Evolutionary conservation across 2,888 invertebrate species (phyloP), one percentile per base, ranked within the genome.

Genomic region (Eilema sororculum): DNA sequence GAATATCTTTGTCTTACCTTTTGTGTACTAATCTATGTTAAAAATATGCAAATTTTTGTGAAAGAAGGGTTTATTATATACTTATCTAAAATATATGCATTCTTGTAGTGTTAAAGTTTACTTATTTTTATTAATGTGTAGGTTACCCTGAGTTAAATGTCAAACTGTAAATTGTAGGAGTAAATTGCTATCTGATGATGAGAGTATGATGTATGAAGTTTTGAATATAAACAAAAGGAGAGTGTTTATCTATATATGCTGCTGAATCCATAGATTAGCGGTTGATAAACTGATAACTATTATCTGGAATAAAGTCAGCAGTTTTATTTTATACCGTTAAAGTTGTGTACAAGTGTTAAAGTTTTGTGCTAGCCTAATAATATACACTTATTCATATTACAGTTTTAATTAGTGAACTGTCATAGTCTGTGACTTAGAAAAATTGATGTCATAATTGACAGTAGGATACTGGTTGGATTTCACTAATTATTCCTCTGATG

Each of bases 1-100:
- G 93, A 80, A 90, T 83, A 86, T 74, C 88, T 89, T 90, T 93
- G 91, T 90, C 86, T 79, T 81, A 78, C 74, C 74, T 76, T 77
- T 74, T 64, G 56, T 59, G 61, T 63, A 37, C 67, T 25, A 58
- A 69, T 52, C 68, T 65, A 56, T 67, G 66, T 76, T 75, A 72
- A 74, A 68, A 77, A 73, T 74, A 25, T n/a, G 63, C 73, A 63
- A 63, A 62, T 56, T 68, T 24, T 61, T 41, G 37, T 63, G 37
- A 13, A 65, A 70, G 69, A 69, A 24, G 22, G 61, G 59, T 60
- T 73, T 71, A 56, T 75, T 37, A 46, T 75, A 68, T 69, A 74
- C 65, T 20, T 30, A 58, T 72, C 68, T 74, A 71, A n/a, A 69
- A 75, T 75, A 72, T 77, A 80, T 56, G 10, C 59, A 30, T 2